These are phyloP conservation scores for Stichodactyla helianthus DNA, from an alignment of 64 coral and sea anemone species.

Conservation along the genomic window DNA sequence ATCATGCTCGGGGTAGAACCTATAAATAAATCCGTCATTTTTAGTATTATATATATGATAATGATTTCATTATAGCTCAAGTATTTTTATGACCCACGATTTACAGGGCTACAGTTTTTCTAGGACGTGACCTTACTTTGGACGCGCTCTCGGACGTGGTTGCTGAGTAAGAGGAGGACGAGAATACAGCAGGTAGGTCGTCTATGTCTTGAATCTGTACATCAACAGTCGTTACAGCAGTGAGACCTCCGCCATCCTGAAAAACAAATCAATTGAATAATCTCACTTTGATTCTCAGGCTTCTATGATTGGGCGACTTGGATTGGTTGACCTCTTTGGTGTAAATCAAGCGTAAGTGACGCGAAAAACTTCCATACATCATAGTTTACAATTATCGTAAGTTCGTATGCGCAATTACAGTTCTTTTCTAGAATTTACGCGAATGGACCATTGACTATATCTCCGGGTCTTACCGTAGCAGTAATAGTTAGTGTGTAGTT, in stretches of 20 bases:
- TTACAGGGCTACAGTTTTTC: not conserved
- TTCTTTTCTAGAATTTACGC: not conserved
- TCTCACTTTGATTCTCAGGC: too few species aligned
- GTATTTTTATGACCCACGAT: not conserved
- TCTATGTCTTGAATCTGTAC: conserved; percentile 70
- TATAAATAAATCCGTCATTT: too few species aligned
- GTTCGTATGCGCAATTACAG: not conserved
- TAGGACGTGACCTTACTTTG: conserved; percentile 36
- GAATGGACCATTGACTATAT: not conserved
- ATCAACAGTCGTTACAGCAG: conserved; percentile 39
- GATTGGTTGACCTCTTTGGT: too few species aligned
- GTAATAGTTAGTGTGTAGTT: conserved; percentile 61
- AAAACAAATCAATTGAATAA: not conserved
- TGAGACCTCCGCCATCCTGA: conserved; percentile 27
- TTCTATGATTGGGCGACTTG: too few species aligned
- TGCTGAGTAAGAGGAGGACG: conserved; percentile 48
- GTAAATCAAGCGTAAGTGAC: not conserved
- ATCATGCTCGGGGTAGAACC: too few species aligned
- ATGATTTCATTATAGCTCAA: not conserved
- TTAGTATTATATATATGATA: too few species aligned
- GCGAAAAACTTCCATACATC: not conserved
- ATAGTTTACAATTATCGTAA: not conserved
- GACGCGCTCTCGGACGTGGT: conserved; percentile 66
- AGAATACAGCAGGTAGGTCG: conserved; percentile 80
- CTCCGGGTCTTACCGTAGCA: conserved; percentile 49